A percentile compares a stretch with the other conserved stretches of the same genome.
phyloP scores from a whole-genome alignment of 2,113 vertebrate genomes.

The Spea multiplicata region DNA sequence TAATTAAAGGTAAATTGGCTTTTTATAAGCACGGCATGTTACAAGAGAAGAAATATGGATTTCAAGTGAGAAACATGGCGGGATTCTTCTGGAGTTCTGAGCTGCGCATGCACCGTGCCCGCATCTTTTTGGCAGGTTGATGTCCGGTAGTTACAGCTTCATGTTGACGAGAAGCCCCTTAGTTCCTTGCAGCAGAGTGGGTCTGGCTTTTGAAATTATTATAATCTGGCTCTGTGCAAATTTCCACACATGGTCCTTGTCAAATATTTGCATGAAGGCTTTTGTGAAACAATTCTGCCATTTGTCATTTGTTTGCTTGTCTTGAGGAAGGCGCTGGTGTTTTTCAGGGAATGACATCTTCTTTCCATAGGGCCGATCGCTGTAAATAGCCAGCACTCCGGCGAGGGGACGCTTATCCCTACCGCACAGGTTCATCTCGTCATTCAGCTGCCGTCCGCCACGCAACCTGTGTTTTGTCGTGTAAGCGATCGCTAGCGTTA shows the following conservation, averaged over 20 bases:
- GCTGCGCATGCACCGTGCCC: too few relatives aligned
- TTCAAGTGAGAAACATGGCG: too few relatives aligned
- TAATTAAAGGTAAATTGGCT: too few relatives aligned
- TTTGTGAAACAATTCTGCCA: conserved; percentile 63
- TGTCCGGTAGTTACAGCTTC: neutral
- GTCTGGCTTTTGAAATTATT: conserved; percentile 38
- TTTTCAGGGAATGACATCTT: conserved; percentile 54
- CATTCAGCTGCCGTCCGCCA: neutral
- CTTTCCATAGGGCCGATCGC: conserved; percentile 61
- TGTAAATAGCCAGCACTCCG: conserved; percentile 52
- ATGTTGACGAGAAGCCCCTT: neutral
- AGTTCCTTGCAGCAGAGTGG: conserved; percentile 46
- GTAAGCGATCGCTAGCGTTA: neutral
- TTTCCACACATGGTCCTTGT: conserved; percentile 69
- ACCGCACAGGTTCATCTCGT: conserved; percentile 7
- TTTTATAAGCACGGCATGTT: too few relatives aligned
- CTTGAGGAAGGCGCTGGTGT: conserved; percentile 71
- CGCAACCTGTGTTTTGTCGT: conserved; percentile 9
- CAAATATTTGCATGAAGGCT: conserved; percentile 52
- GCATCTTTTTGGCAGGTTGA: neutral
- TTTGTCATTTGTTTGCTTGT: conserved; percentile 68
- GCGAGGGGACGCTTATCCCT: conserved; percentile 16
- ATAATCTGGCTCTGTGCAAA: neutral
- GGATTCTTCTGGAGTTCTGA: too few relatives aligned
- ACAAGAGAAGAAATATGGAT: too few relatives aligned